Base-by-base conservation (phyloP, 2,888 invertebrate genomes). In the Polymixis lichenea region DNA sequence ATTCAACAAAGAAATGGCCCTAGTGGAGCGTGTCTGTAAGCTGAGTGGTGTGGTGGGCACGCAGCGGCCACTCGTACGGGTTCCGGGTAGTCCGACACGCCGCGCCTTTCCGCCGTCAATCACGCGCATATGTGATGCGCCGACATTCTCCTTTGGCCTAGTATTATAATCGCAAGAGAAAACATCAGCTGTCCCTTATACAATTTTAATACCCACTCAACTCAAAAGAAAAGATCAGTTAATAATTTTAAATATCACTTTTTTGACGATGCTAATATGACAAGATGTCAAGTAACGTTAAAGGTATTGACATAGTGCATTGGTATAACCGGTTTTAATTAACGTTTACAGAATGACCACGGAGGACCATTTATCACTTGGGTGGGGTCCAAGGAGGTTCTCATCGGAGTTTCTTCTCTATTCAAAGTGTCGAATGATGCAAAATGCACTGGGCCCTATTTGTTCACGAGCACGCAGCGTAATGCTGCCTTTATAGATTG, bases 301-400 rank as follows among this genome's bases (percentile, higher is more conserved):
- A 28, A 28, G 28, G 2, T 19, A 13, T n/a, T n/a, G n/a, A 19
- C 19, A 60, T 60, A 32, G 19, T 13, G 22, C 7, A 32, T 61
- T 61, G 19, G 13, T 32, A 32, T 32, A 22, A 61, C 13, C 22
- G 1, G 15, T 22, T 38, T 61, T 22, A 32, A 32, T 32, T 32
- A 32, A 61, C 13, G 4, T 15, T 61, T 61, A 32, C 68, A 69
- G 68, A 72, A 72, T n/a, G 72, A 72, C 72, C 72, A 72, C n/a
- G 72, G 72, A 19, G 72, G 72, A 32, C 72, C 72, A 19, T 49
- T 72, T 32, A 32, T 72, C n/a, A 58, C 69, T 19, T 72, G 72
- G 72, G 56, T 72, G 19, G 72, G 72, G 2, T 56, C 68, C 8
- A 56, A 56, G 15, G 56, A 68, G 46, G 46, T 72, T 7, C 19